Percentiles rank a stretch among this genome's conserved stretches.
phyloP scores from a whole-genome alignment of 2,888 invertebrate species.

The Netelia virgata region DNA sequence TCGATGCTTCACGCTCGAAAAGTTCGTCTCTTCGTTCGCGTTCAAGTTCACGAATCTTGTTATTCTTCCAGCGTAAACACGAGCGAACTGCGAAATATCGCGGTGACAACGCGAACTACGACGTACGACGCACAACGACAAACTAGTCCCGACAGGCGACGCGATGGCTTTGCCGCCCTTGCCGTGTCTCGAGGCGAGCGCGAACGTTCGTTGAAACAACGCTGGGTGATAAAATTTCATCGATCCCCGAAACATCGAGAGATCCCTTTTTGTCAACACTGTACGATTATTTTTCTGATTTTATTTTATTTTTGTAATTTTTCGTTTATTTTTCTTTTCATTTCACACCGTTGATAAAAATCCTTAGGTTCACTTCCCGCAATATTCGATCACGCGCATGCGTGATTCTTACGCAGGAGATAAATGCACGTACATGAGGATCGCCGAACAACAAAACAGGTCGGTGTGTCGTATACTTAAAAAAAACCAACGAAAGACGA shows the following conservation, averaged over 20 bases:
- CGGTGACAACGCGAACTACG: not conserved
- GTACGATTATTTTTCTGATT: not conserved
- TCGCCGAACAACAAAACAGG: not conserved
- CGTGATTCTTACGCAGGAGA: not conserved
- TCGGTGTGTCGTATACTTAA: not conserved
- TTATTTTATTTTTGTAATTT: constrained; percentile 18
- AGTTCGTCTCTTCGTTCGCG: too few relatives aligned
- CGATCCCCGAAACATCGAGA: constrained; percentile 43
- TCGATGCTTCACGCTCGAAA: too few relatives aligned
- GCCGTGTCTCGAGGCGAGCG: not conserved
- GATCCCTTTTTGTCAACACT: not conserved
- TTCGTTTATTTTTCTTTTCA: not conserved
- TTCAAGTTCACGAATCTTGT: too few relatives aligned
- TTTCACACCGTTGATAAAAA: constrained; percentile 1
- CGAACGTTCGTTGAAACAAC: not conserved
- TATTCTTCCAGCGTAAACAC: too few relatives aligned
- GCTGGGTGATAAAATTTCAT: not conserved
- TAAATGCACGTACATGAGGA: too few relatives aligned
- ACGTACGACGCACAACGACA: not conserved
- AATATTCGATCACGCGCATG: not conserved
- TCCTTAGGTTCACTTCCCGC: not conserved
- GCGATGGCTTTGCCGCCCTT: not conserved
- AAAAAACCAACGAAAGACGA: not conserved
- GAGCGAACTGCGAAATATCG: too few relatives aligned
- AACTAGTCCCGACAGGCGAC: not conserved